phyloP scores from a whole-genome alignment of 2,888 invertebrate species.

The Caenorhabditis macrosperma region DNA sequence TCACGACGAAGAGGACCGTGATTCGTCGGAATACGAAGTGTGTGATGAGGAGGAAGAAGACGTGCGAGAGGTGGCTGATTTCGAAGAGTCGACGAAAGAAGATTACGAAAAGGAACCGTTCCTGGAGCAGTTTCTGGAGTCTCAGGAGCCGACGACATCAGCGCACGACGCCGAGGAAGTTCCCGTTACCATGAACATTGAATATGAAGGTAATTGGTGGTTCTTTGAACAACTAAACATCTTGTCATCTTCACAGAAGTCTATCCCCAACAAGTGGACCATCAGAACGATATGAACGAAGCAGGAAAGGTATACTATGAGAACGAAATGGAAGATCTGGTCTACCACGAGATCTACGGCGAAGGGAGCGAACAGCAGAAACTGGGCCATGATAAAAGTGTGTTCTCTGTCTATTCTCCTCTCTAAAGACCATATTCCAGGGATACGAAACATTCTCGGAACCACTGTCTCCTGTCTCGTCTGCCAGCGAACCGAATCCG shows the following conservation, averaged over 20 bases:
- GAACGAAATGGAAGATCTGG: slow-evolving; percentile 56
- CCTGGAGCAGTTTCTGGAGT: slow-evolving; percentile 2
- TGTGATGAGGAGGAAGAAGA: slow-evolving; percentile 49
- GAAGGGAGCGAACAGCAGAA: slow-evolving; percentile 35
- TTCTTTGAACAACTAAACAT: neutral
- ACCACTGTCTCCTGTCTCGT: slow-evolving; percentile 42
- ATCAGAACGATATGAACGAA: neutral
- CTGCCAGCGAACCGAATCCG: slow-evolving; percentile 46
- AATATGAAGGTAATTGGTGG: slow-evolving; percentile 22
- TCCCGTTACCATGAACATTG: slow-evolving; percentile 19
- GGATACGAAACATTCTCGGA: slow-evolving; percentile 23
- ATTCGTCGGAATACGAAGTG: slow-evolving; percentile 56
- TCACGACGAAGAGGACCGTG: slow-evolving; percentile 55
- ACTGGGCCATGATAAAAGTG: slow-evolving; percentile 16
- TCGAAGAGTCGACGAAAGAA: neutral
- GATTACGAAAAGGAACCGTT: no score
- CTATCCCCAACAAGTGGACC: slow-evolving; percentile 16
- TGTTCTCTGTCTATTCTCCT: neutral
- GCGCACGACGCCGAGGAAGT: neutral
- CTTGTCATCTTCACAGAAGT: slow-evolving; percentile 43
- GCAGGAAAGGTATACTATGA: slow-evolving; percentile 49
- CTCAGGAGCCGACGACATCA: slow-evolving; percentile 3
- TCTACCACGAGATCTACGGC: slow-evolving; percentile 51
- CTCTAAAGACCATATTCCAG: neutral
- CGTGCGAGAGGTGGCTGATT: neutral